A percentile compares a stretch with the other conserved stretches of the same genome.
Evolutionary conservation across 2,888 invertebrate genomes (phyloP).

Genomic region (Merodon equestris): DNA sequence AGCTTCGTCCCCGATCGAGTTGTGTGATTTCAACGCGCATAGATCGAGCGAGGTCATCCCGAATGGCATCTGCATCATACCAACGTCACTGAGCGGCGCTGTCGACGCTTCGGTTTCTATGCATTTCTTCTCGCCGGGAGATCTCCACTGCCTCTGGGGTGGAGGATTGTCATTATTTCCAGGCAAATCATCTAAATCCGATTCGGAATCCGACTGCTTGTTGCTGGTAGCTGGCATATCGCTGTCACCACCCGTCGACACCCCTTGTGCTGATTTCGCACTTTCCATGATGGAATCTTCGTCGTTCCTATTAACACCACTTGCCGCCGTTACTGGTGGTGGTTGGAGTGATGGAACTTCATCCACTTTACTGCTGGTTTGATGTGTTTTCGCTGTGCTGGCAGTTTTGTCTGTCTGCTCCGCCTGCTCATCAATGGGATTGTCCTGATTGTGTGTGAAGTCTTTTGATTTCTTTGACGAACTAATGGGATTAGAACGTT

Average conservation of each 20-base stretch:
- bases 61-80: constrained; percentile 22
- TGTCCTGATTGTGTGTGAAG: constrained; percentile 35
- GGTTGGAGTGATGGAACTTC: constrained; percentile 12
- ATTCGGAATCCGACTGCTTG: constrained; percentile 35
- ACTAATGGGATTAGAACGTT: constrained; percentile 42
- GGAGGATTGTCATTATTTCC: constrained; percentile 2
- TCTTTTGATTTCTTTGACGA: constrained; percentile 50
- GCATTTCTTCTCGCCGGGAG: constrained; percentile 70
- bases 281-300: constrained; percentile 28
- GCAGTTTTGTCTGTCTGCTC: constrained; percentile 67
- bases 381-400: constrained; percentile 68
- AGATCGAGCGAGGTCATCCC: constrained; percentile 56
- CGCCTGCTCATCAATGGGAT: constrained; percentile 26
- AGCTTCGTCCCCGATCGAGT: constrained; percentile 71
- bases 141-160: constrained; percentile 66
- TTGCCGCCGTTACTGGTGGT: constrained; percentile 24
- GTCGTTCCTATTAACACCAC: constrained; percentile 37
- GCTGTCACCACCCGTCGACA: constrained; percentile 21
- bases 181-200: constrained; percentile 32
- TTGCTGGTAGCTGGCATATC: constrained; percentile 32
- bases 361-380: constrained; percentile 59
- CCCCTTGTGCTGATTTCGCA: constrained; percentile 62
- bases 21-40: constrained; percentile 70
- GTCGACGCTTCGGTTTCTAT: constrained; percentile 30
- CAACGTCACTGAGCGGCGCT: constrained; percentile 19